Evolutionary conservation across 2,113 vertebrate species (phyloP).

Genomic region (Hippocampus comes): DNA sequence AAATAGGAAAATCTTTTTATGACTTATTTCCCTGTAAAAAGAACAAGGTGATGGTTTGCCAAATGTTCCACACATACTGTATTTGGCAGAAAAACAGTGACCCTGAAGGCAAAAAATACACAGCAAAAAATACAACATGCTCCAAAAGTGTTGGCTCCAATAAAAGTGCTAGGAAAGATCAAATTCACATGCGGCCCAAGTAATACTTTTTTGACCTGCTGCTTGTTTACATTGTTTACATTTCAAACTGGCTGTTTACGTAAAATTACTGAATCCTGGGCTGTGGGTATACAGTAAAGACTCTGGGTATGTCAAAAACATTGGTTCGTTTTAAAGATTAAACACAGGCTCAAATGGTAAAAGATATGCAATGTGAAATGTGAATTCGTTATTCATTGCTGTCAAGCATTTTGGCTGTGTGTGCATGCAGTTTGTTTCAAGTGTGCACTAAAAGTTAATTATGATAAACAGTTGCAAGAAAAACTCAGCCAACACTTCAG

Average conservation of each 20-base stretch:
- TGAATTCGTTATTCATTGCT: too few species aligned
- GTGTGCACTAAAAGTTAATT: too few species aligned
- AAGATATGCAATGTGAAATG: too few species aligned
- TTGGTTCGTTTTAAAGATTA: background rate
- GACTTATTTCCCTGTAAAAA: background rate
- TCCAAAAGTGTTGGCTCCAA: background rate
- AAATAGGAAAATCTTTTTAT: background rate
- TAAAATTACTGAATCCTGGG: background rate
- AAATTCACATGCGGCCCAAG: constrained; percentile 9
- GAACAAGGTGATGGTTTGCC: background rate
- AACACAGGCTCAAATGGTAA: background rate
- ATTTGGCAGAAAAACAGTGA: constrained; percentile 3
- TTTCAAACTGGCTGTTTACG: background rate
- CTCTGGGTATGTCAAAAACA: background rate
- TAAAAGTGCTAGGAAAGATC: background rate
- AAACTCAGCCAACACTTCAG: too few species aligned
- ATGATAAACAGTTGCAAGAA: too few species aligned
- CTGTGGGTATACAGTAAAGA: background rate
- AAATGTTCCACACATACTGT: constrained; percentile 15
- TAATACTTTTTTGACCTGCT: constrained; percentile 31
- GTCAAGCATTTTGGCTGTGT: too few species aligned
- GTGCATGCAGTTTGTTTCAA: too few species aligned
- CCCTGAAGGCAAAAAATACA: constrained; percentile 31
- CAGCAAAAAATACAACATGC: constrained; percentile 12
- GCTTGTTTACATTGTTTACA: background rate